phyloP scores from a whole-genome alignment of 2,113 vertebrate genomes.

The Ictalurus furcatus region DNA sequence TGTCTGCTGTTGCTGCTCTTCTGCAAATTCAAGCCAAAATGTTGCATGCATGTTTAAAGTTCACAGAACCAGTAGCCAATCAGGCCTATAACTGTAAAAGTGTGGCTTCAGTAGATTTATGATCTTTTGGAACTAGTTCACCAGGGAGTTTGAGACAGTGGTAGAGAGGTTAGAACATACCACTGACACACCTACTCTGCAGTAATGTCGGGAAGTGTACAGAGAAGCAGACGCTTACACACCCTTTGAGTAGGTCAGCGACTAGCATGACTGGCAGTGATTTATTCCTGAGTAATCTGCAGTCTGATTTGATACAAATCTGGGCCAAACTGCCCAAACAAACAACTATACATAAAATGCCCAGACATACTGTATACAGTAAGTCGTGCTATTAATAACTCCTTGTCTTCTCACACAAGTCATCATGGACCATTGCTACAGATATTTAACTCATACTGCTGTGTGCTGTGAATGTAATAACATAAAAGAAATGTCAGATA shows the following conservation, averaged over 20 bases:
- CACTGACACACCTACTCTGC: conserved; percentile 51
- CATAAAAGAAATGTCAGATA: conserved; percentile 19
- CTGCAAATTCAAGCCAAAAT: not conserved
- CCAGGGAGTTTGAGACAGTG: conserved; percentile 1
- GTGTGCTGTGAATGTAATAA: conserved; percentile 7
- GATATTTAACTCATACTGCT: conserved; percentile 4
- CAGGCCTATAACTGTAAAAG: not conserved
- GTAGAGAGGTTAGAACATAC: conserved; percentile 42
- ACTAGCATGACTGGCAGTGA: conserved; percentile 54
- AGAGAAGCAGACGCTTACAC: conserved; percentile 22
- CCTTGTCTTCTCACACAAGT: not conserved
- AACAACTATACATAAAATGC: conserved; percentile 5
- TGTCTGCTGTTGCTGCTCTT: not conserved
- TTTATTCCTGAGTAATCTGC: conserved; percentile 61
- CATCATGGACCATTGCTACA: not conserved
- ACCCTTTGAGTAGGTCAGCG: conserved; percentile 31
- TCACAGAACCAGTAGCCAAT: not conserved
- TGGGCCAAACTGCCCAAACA: not conserved
- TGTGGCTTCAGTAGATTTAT: not conserved
- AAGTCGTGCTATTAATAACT: conserved; percentile 1
- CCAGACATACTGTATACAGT: not conserved
- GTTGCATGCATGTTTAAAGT: not conserved
- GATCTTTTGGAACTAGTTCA: conserved; percentile 4
- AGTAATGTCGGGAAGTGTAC: conserved; percentile 20
- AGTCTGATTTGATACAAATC: conserved; percentile 58